Base-by-base conservation (phyloP, 1,140 invertebrate species). In the Mizuhopecten yessoensis region DNA sequence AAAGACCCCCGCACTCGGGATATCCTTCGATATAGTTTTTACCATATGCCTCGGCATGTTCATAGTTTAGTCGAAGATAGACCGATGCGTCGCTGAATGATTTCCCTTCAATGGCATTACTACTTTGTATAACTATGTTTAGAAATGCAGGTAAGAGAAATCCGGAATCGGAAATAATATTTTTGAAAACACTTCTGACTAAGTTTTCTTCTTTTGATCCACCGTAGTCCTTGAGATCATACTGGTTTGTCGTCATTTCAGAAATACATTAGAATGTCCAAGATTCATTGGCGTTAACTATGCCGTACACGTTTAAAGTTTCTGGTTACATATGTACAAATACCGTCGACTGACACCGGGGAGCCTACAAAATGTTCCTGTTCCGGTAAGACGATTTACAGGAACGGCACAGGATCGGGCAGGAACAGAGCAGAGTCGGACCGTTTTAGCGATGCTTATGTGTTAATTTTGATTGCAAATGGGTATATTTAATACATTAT, bases 51-150 rank as follows among this genome's bases (percentile, higher is more conserved):
- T 75, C 57, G 5, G 23, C n/a, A 29, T 29, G 23, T 75, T 75
- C 57, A 75, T 75, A 29, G n/a, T 75, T n/a, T 29, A 75, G 57
- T 75, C n/a, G 57, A 75, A 75, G 57, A 75, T 75, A 75, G 0
- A 75, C 57, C 1, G 57, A 75, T 29, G 57, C 57, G 11, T 75
- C 57, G n/a, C n/a, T 75, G n/a, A 75, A 75, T 29, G 57, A 75
- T 29, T 75, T 75, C 57, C 57, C 57, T 29, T n/a, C 57, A 75
- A 75, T 75, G n/a, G 57, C 57, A 75, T 75, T 75, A 75, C 57
- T 75, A 3, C n/a, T 75, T 75, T 75, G 23, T 75, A 75, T 75
- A 75, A 75, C 11, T 75, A 75, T 29, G n/a, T 75, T 75, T n/a
- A 75, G n/a, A 29, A 75, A 75, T 29, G 23, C 5, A 75, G 57